Base-by-base conservation (phyloP, 2,113 vertebrate species). In the Marcusenius ussheri region DNA sequence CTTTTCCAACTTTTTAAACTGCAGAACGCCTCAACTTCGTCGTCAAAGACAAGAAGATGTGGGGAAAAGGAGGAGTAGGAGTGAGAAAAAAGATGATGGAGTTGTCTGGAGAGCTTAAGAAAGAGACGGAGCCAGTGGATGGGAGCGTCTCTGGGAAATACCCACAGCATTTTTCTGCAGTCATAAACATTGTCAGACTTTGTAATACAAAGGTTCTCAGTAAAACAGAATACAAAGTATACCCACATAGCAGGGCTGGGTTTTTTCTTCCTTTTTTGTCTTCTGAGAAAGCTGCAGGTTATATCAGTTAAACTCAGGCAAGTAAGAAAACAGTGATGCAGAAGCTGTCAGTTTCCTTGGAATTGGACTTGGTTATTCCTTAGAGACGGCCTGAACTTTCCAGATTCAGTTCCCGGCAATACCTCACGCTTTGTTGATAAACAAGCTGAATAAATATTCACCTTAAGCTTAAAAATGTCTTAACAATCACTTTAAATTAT, bases 261-360 rank as follows among this genome's bases (percentile, higher is more conserved):
- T 42, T 80, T 80, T 77, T 80, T 80, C n/a, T 39, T 53, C 50
- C n/a, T 84, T 84, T 56, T 35, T 87, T 53, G 47, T 87, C 85
- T 53, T 53, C 31, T 53, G 21, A 31, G 27, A 92, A 93, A 93
- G 92, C 2, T 90, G 91, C 93, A 93, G 91, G 91, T 92, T 92
- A 92, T 91, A 94, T 92, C 93, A 93, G 93, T 94, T 94, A 93
- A 93, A 92, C 92, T 88, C 90, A 94, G 93, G 92, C 92, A 92
- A 92, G 94, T 96, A 93, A 95, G 93, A 96, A 94, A 94, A 94
- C 91, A 94, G 92, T 94, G 95, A 93, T 94, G 94, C 74, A 91
- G 92, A 94, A 95, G 94, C 95, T 96, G 95, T 96, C 95, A 95
- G 94, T 93, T 93, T 91, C 92, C 94, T 92, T 93, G 92, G 94